Percentiles rank a stretch among this genome's conserved stretches.
These are phyloP conservation scores for Chloroceryle amazona DNA, from an alignment of 2,797 vertebrate species.

Conservation along the genomic window DNA sequence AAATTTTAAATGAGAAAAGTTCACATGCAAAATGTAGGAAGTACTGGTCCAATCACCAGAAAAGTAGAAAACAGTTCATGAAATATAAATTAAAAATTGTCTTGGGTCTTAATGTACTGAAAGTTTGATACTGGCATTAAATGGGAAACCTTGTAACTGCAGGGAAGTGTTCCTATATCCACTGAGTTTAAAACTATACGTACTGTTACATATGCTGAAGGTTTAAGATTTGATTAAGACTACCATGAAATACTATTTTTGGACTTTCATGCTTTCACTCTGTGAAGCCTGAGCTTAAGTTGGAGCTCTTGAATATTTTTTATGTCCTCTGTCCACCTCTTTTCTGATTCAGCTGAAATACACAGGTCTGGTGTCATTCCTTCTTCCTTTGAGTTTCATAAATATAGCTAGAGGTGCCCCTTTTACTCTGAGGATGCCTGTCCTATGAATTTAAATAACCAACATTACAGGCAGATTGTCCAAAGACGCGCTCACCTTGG, in stretches of 20 bases:
- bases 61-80: not conserved
- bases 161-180: not conserved
- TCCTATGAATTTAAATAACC: constrained; percentile 36
- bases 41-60: not conserved
- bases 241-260: not conserved
- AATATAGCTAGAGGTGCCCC: constrained; percentile 34
- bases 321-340: not conserved
- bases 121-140: not conserved
- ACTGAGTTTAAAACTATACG: not conserved
- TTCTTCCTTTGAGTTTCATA: not conserved
- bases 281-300: not conserved
- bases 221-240: not conserved
- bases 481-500: constrained; percentile 42
- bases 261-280: not conserved
- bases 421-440: not conserved
- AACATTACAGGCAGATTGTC: not conserved
- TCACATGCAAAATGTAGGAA: not conserved
- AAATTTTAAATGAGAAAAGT: not conserved
- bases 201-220: not conserved
- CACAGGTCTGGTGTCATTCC: not conserved
- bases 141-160: not conserved
- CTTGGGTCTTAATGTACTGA: not conserved
- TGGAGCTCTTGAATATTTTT: not conserved
- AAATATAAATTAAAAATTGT: not conserved
- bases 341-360: constrained; percentile 24